These are phyloP conservation scores for Chaitophorus viminalis DNA, from an alignment of 2,888 invertebrate genomes.

Conservation along the genomic window DNA sequence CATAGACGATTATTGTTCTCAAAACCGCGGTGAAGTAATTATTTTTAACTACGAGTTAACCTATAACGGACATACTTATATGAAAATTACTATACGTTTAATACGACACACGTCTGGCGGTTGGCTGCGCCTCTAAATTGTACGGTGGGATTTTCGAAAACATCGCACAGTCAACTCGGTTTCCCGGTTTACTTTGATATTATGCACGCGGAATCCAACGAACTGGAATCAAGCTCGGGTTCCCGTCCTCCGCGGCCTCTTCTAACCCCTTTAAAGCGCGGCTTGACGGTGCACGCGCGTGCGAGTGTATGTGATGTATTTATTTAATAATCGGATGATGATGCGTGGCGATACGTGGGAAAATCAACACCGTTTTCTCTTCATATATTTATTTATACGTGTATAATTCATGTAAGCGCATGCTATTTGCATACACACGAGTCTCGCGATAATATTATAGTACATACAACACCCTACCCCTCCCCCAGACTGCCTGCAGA, in stretches of 20 bases:
- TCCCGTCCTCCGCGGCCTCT: neutral
- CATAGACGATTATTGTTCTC: no score
- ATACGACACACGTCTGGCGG: no score
- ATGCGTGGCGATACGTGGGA: slow-evolving; percentile 60
- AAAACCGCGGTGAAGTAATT: no score
- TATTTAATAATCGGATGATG: slow-evolving; percentile 62
- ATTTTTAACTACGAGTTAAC: no score
- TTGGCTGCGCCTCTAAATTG: neutral
- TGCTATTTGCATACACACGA: slow-evolving; percentile 55
- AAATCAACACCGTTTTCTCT: slow-evolving; percentile 60
- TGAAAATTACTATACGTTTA: no score
- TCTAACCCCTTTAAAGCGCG: no score
- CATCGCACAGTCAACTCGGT: neutral
- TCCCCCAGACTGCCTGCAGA: slow-evolving; percentile 51
- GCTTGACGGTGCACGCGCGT: neutral
- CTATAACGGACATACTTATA: no score
- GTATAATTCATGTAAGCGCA: slow-evolving; percentile 60
- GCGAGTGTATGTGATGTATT: slow-evolving; percentile 14
- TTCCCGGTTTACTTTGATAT: slow-evolving; percentile 25
- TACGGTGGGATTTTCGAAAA: neutral
- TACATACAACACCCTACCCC: slow-evolving; percentile 47
- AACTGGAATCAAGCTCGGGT: slow-evolving; percentile 21
- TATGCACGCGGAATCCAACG: slow-evolving; percentile 17
- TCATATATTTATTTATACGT: neutral
- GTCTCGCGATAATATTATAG: slow-evolving; percentile 17